phyloP scores from a whole-genome alignment of 2,797 vertebrate genomes.

The Melanotaenia nigrans region DNA sequence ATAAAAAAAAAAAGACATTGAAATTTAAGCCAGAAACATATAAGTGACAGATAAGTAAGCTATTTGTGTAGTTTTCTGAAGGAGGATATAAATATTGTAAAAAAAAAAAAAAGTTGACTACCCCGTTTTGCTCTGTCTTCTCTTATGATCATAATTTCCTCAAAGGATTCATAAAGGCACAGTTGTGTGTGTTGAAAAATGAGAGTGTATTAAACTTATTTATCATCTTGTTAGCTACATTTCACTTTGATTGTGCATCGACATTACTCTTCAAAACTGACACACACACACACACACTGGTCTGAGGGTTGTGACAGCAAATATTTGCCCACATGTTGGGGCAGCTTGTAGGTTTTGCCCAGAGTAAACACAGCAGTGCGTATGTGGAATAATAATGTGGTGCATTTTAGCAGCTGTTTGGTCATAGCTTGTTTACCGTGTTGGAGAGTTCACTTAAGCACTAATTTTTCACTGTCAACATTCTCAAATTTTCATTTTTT shows the following conservation, averaged over 20 bases:
- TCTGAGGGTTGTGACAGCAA: conserved; percentile 68
- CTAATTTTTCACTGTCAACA: conserved; percentile 83
- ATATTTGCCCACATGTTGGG: conserved; percentile 78
- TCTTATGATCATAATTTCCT: conserved; percentile 38
- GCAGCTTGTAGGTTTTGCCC: conserved; percentile 75
- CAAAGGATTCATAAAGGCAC: conserved; percentile 15
- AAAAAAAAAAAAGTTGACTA: conserved; percentile 21
- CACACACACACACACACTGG: conserved; percentile 41
- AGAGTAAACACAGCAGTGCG: conserved; percentile 75
- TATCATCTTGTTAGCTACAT: conserved; percentile 57
- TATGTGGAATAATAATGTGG: conserved; percentile 79
- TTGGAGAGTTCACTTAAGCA: conserved; percentile 74
- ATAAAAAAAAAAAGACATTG: conserved; percentile 22
- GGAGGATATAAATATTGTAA: conserved; percentile 24
- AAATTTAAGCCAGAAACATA: conserved; percentile 27
- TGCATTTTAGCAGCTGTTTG: conserved; percentile 70
- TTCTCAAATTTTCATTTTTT: conserved; percentile 30
- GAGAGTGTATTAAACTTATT: conserved; percentile 40
- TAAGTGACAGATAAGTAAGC: conserved; percentile 30
- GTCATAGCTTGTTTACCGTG: conserved; percentile 76
- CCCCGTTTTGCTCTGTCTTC: conserved; percentile 24
- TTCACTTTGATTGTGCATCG: conserved; percentile 60
- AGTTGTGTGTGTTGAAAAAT: conserved; percentile 8
- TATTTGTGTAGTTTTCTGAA: conserved; percentile 33
- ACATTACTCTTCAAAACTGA: conserved; percentile 54